Evolutionary conservation across 2,888 invertebrate genomes (phyloP).

Genomic region (Limnephilus marmoratus): DNA sequence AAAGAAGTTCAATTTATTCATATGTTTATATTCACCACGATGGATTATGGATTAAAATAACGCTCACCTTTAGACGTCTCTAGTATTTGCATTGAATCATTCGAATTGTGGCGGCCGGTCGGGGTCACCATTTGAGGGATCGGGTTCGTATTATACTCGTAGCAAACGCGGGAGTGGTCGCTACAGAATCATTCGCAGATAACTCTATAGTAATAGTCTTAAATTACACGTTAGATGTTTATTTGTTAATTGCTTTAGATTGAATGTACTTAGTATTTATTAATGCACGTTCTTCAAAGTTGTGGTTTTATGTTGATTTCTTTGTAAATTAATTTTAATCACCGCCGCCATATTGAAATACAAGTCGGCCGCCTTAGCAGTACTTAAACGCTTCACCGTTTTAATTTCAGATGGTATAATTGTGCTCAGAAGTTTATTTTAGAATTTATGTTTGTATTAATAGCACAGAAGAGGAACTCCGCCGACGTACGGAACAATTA

Average conservation of each 20-base stretch:
- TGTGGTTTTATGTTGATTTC: slow-evolving; percentile 26
- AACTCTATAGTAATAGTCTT: not conserved
- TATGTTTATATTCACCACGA: slow-evolving; percentile 8
- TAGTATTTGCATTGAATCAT: not conserved
- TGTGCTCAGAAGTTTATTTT: slow-evolving; percentile 39
- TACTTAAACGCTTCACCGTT: slow-evolving; percentile 14
- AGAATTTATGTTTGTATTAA: slow-evolving; percentile 57
- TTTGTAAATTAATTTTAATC: slow-evolving; percentile 35
- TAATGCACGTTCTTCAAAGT: not conserved
- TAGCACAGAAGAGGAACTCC: slow-evolving; percentile 33
- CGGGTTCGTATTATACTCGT: too few relatives aligned
- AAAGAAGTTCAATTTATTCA: slow-evolving; percentile 22
- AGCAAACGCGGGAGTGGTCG: too few relatives aligned
- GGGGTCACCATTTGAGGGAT: too few relatives aligned
- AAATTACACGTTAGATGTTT: not conserved
- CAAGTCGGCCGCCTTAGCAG: not conserved
- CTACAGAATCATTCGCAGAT: not conserved
- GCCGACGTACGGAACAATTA: slow-evolving; percentile 51
- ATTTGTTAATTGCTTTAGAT: not conserved
- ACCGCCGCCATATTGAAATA: not conserved
- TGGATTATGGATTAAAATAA: not conserved
- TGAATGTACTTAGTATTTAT: not conserved
- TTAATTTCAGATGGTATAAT: slow-evolving; percentile 38
- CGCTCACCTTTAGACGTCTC: not conserved
- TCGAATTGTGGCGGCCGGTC: not conserved